Evolutionary conservation across 2,797 vertebrate species (phyloP), one percentile per base, ranked within the genome.

Genomic region (Gila robusta): DNA sequence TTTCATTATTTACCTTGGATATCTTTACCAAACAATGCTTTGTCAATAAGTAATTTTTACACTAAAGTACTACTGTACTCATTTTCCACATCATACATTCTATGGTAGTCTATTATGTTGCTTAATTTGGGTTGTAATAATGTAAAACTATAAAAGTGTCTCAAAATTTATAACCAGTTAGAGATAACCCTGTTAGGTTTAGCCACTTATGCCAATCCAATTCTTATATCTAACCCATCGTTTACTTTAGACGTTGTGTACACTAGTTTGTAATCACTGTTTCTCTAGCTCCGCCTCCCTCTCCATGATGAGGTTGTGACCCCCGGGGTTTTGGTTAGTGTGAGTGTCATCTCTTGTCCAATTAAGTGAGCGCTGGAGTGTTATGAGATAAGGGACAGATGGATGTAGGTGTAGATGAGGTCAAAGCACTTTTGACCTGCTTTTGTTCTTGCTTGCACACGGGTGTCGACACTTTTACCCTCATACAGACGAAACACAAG

Each of bases 361-460:
- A 86, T 86, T 81, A 86, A 81, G 49, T 47, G 81, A 76, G 62
- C 3, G 5, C 62, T 41, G 80, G 62, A 73, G 79, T 86, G 67
- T 84, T 79, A 86, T 84, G 84, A 84, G 73, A 88, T 76, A 35
- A 74, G 80, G 81, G 81, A 83, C 56, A 87, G 84, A 74, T 79
- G 69, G 71, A 59, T 71, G 62, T 78, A 88, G 78, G 81, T 72
- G 37, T 84, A 79, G 83, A 87, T 85, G 69, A 86, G 87, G 82
- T 88, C 82, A 85, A 87, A 82, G 62, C 69, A 73, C 82, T 66
- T 85, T 62, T 87, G 84, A 87, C 87, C 87, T 73, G 70, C 79
- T 83, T 86, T 87, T 78, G 81, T 74, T 82, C 81, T 26, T 10
- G 7, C 81, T 49, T 56, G 37, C 49, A 59, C 71, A 66, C 37